Percentiles rank a stretch among this genome's conserved stretches.
Conservation (phyloP, 2,113 vertebrate genomes). For the Sander lucioperca region DNA sequence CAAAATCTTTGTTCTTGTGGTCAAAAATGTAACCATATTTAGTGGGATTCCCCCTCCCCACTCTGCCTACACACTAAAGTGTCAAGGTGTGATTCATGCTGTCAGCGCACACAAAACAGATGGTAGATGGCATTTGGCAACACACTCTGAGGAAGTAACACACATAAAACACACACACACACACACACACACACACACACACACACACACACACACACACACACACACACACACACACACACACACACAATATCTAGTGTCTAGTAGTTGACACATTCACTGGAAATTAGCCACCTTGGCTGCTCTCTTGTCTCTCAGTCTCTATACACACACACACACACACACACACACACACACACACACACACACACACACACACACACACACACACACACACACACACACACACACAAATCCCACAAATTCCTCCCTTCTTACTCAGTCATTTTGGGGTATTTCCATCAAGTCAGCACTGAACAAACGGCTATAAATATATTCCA, state of each 20-base stretch:
- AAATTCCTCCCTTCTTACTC: constrained; percentile 52
- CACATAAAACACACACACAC: constrained; percentile 30
- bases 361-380: constrained; percentile 20
- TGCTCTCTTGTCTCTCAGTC: constrained; percentile 25
- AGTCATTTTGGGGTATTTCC: constrained; percentile 57
- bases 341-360: constrained; percentile 17
- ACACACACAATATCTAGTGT: constrained; percentile 30
- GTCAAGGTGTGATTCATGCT: constrained; percentile 58
- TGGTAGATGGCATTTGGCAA: constrained; percentile 49
- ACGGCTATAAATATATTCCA: constrained; percentile 48
- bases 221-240: constrained; percentile 10
- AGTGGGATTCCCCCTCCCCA: constrained; percentile 29
- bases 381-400: constrained; percentile 5
- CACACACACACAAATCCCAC: constrained; percentile 21
- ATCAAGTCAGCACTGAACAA: constrained; percentile 48
- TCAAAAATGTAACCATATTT: background rate
- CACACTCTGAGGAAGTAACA: constrained; percentile 39
- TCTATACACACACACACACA: constrained; percentile 38
- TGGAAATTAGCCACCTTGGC: constrained; percentile 35
- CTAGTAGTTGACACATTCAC: constrained; percentile 51
- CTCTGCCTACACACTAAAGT: background rate
- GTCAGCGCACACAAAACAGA: constrained; percentile 50
- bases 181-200: background rate
- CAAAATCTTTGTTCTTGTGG: too few relatives aligned
- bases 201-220: constrained; percentile 2